Base-by-base conservation (phyloP, 2,888 invertebrate species). In the Spodoptera picta region DNA sequence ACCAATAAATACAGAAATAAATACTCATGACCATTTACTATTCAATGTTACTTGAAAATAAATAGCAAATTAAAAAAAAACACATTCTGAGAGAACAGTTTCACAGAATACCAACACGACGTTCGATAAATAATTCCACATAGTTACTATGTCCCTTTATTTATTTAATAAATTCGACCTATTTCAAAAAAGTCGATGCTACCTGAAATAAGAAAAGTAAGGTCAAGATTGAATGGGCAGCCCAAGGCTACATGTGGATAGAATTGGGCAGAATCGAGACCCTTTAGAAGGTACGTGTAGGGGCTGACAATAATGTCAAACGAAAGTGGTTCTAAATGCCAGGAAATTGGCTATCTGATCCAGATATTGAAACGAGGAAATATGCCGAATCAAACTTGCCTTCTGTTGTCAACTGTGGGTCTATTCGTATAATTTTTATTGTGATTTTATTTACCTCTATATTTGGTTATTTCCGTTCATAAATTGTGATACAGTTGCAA, bases 281-380 rank as follows among this genome's bases (percentile, higher is more conserved):
- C 59, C 70, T 69, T 19, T 51, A 54, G 50, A 60, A 44, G 50
- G 48, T 54, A 45, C 19, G 51, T 49, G 71, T 50, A 65, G 64
- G 57, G 12, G 45, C 60, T 51, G 56, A 50, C 56, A 65, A 75
- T 69, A 71, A 70, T 65, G 43, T 57, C 54, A 57, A 14, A 48
- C 57, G 48, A 65, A 60, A 70, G 65, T 72, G 59, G 57, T 48
- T 11, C 42, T 58, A 58, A 60, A 60, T 63, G 57, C 44, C 58
- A 63, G 73, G 73, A 73, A 72, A 73, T 73, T 67, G 68, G 52
- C 60, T 73, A 76, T 73, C 73, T 75, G 31, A 58, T 48, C 58
- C 60, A 73, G 72, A 76, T 67, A 73, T 62, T 48, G 46, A 60
- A 12, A 46, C 11, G 44, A 45, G 50, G 48, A 69, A 65, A 65